Percentiles rank a stretch among this genome's conserved stretches.
Conservation (phyloP, 1,140 invertebrate genomes). For the Drosophila oshimai region DNA sequence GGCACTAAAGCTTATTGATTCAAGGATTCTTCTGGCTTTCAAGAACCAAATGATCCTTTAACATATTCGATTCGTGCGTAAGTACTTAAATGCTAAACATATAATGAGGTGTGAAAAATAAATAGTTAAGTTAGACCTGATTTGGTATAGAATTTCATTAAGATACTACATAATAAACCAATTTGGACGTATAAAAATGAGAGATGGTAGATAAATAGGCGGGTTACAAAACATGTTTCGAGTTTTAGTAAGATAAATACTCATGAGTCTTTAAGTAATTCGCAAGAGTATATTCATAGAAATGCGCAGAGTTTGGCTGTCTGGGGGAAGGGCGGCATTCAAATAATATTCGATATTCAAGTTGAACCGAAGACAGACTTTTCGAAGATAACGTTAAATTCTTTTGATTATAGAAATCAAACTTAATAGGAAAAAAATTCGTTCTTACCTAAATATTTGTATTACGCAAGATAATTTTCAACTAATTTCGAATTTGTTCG, state of each 20-base stretch:
- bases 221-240: constrained; percentile 10
- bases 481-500: constrained; percentile 4
- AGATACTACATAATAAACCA: constrained; percentile 1
- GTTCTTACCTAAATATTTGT: constrained; percentile 1
- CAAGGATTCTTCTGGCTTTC: background rate
- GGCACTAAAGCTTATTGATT: constrained; percentile 42
- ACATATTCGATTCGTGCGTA: constrained; percentile 29
- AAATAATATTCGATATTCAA: constrained; percentile 3
- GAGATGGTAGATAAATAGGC: constrained; percentile 26
- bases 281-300: constrained; percentile 14
- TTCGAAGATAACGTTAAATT: background rate
- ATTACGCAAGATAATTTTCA: background rate
- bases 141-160: constrained; percentile 23
- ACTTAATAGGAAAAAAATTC: background rate
- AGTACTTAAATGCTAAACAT: constrained; percentile 33
- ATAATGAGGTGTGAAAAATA: constrained; percentile 8
- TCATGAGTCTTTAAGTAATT: constrained; percentile 25
- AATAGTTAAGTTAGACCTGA: constrained; percentile 21
- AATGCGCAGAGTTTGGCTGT: constrained; percentile 25
- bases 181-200: constrained; percentile 13
- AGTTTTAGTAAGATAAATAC: constrained; percentile 4
- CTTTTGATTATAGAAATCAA: background rate
- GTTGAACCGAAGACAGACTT: constrained; percentile 15
- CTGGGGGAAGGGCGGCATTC: background rate
- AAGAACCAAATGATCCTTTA: constrained; percentile 3